These are phyloP conservation scores for Leuciscus waleckii DNA, from an alignment of 2,797 vertebrate genomes.

Conservation along the genomic window DNA sequence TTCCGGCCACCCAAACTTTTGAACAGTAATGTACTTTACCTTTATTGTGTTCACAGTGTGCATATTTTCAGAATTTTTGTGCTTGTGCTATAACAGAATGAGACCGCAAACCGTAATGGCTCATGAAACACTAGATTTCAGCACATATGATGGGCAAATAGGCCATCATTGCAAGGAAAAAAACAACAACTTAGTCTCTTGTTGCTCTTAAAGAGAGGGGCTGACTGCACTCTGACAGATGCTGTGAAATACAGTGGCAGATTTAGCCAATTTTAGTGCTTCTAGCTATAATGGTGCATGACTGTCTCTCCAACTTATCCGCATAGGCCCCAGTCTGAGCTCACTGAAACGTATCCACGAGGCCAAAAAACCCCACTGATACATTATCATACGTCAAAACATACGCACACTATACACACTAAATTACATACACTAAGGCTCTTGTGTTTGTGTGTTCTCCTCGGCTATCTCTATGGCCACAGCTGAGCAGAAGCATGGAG, in stretches of 20 bases:
- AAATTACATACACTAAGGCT: constrained; percentile 30
- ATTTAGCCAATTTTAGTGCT: constrained; percentile 68
- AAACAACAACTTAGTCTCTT: constrained; percentile 52
- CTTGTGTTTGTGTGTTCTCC: constrained; percentile 34
- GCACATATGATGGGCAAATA: constrained; percentile 45
- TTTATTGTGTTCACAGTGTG: background rate
- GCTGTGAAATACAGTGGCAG: constrained; percentile 67
- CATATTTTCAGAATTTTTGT: constrained; percentile 5
- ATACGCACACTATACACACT: constrained; percentile 41
- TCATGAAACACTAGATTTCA: constrained; percentile 39
- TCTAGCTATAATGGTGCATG: constrained; percentile 61
- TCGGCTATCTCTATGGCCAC: constrained; percentile 63
- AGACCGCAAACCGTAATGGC: constrained; percentile 17
- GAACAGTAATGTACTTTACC: background rate
- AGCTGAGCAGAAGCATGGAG: constrained; percentile 88
- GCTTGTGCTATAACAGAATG: background rate
- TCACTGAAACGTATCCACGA: constrained; percentile 32
- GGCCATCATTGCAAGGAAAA: constrained; percentile 54
- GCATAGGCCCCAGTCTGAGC: constrained; percentile 38
- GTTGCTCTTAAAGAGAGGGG: constrained; percentile 62
- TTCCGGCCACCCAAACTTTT: background rate
- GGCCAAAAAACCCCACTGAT: constrained; percentile 35
- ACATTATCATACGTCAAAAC: constrained; percentile 45
- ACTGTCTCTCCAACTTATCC: constrained; percentile 54
- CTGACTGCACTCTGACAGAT: constrained; percentile 62